These are phyloP conservation scores for Lamellibrachia luymesi DNA, from an alignment of 1,140 invertebrate species.

Conservation along the genomic window DNA sequence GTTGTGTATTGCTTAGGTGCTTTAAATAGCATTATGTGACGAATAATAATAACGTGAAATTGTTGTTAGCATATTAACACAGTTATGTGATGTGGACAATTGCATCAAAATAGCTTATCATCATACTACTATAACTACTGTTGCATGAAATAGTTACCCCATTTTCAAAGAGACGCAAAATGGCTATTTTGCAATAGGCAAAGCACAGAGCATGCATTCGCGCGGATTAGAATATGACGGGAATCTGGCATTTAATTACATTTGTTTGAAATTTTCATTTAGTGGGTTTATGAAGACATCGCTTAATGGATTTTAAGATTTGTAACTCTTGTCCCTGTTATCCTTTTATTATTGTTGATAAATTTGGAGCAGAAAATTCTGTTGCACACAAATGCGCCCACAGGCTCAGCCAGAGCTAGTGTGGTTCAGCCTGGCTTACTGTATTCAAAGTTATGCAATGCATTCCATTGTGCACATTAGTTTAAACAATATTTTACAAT, in stretches of 20 bases:
- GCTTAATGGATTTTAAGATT: too few relatives aligned
- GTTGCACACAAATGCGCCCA: too few relatives aligned
- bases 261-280: background rate
- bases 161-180: background rate
- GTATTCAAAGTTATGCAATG: too few relatives aligned
- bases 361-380: too few relatives aligned
- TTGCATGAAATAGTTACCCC: conserved; percentile 4
- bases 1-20: background rate
- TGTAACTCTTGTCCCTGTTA: too few relatives aligned
- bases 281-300: background rate
- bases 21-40: background rate
- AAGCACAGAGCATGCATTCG: background rate
- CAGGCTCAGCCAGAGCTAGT: too few relatives aligned
- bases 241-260: background rate
- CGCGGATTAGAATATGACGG: background rate
- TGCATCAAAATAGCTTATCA: background rate
- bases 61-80: background rate
- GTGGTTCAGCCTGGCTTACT: too few relatives aligned
- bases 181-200: background rate
- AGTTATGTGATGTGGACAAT: background rate
- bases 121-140: background rate
- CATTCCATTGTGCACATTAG: too few relatives aligned
- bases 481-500: too few relatives aligned
- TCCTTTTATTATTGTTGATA: too few relatives aligned
- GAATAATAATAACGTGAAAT: background rate